These are phyloP conservation scores for Rallus crepitans DNA, from an alignment of 2,797 vertebrate species.

Conservation along the genomic window DNA sequence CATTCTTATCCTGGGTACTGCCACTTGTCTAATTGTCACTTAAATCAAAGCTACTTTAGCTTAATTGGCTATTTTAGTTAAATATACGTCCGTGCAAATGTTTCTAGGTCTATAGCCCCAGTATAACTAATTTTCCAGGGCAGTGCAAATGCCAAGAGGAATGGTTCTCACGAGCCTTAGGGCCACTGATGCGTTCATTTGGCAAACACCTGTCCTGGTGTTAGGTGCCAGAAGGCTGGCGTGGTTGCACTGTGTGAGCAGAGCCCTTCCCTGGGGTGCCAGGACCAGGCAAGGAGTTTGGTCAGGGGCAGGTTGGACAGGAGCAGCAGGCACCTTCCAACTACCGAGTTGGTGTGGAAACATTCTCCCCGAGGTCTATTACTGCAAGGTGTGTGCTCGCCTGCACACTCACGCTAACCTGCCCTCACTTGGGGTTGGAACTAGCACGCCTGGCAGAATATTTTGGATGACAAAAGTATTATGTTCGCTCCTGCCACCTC, in stretches of 20 bases:
- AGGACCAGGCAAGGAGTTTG: background rate
- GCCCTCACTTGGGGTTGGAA: background rate
- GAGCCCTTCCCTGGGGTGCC: background rate
- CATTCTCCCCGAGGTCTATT: background rate
- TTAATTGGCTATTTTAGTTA: slow-evolving; percentile 33
- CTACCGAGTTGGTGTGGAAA: background rate
- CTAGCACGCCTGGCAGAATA: background rate
- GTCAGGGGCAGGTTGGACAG: background rate
- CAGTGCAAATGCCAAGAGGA: background rate
- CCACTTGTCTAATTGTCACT: slow-evolving; percentile 32
- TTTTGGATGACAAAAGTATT: background rate
- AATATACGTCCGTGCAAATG: background rate
- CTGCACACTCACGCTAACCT: background rate
- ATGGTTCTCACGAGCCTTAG: background rate
- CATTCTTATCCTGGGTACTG: background rate
- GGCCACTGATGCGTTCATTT: background rate
- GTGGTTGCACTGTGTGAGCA: background rate
- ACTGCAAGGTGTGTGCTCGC: background rate
- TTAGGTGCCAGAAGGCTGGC: accelerated
- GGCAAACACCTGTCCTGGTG: background rate
- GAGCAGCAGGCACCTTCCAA: background rate
- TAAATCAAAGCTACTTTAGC: slow-evolving; percentile 3
- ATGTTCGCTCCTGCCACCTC: slow-evolving; percentile 47
- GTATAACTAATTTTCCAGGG: slow-evolving; percentile 4
- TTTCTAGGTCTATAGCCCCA: background rate